Evolutionary conservation across 2,113 vertebrate species (phyloP).

Genomic region (Mola mola): DNA sequence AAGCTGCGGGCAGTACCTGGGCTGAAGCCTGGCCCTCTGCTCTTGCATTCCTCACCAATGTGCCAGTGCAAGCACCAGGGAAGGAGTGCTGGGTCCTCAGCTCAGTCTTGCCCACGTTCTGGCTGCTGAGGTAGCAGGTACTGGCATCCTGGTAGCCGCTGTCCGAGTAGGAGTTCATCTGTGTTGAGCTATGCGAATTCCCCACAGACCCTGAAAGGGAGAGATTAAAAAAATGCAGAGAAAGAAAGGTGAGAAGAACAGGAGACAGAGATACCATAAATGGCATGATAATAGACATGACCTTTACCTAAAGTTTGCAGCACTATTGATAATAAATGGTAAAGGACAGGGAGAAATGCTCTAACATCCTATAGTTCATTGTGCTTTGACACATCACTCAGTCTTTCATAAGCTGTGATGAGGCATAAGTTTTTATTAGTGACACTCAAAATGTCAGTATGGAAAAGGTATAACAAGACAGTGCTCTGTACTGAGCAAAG

Average conservation of each 20-base stretch:
- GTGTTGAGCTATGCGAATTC: constrained; percentile 95
- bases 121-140: constrained; percentile 91
- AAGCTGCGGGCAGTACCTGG: constrained; percentile 82
- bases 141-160: constrained; percentile 96
- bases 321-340: constrained; percentile 52
- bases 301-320: constrained; percentile 62
- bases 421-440: constrained; percentile 15
- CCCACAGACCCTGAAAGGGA: constrained; percentile 87
- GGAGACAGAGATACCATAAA: constrained; percentile 35
- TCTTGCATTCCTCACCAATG: constrained; percentile 85
- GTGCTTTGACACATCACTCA: constrained; percentile 14
- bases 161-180: constrained; percentile 99
- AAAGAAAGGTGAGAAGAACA: neutral
- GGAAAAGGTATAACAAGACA: constrained; percentile 10
- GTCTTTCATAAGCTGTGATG: constrained; percentile 25
- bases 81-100: constrained; percentile 88
- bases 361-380: constrained; percentile 24
- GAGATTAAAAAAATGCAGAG: constrained; percentile 16
- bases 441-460: constrained; percentile 1
- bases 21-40: constrained; percentile 92
- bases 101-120: constrained; percentile 87
- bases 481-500: neutral
- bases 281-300: constrained; percentile 57
- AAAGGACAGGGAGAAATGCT: constrained; percentile 12
- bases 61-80: constrained; percentile 77